Percentiles rank a stretch among this genome's conserved stretches.
These are phyloP conservation scores for Bibio marci DNA, from an alignment of 2,888 invertebrate species.

Conservation along the genomic window DNA sequence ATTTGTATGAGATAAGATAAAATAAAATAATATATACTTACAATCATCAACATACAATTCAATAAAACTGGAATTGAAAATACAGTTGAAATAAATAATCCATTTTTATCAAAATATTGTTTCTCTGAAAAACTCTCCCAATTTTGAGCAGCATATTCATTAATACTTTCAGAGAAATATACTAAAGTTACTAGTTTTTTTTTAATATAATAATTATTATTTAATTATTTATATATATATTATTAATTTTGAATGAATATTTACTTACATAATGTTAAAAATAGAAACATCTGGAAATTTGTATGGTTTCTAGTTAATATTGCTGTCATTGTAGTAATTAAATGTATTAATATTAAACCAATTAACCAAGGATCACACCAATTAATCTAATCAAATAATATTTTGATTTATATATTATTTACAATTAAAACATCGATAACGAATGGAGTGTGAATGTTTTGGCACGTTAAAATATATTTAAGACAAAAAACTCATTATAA, in stretches of 20 bases:
- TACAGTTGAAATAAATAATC: constrained; percentile 82
- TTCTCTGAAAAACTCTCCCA: constrained; percentile 79
- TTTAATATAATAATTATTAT: not conserved
- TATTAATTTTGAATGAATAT: constrained; percentile 1
- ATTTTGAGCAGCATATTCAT: constrained; percentile 72
- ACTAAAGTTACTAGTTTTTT: constrained; percentile 55
- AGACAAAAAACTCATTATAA: too few species aligned
- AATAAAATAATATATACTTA: constrained; percentile 35
- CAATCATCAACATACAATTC: constrained; percentile 87
- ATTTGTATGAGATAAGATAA: not conserved
- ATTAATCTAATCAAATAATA: constrained; percentile 56
- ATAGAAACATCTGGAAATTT: constrained; percentile 70
- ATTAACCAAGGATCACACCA: constrained; percentile 82
- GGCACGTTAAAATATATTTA: constrained; percentile 4
- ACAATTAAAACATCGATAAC: too few species aligned
- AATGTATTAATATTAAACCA: constrained; percentile 55
- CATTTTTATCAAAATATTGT: constrained; percentile 88
- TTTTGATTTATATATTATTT: constrained; percentile 7
- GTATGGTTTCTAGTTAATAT: constrained; percentile 69
- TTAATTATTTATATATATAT: not conserved
- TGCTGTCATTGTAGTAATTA: constrained; percentile 59
- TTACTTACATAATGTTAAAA: constrained; percentile 61
- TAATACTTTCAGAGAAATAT: constrained; percentile 80
- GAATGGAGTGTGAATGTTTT: too few species aligned
- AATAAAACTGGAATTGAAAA: constrained; percentile 85